Percentiles rank a stretch among this genome's conserved stretches.
Evolutionary conservation across 1,140 invertebrate species (phyloP).

Genomic region (Drosophila navojoa): DNA sequence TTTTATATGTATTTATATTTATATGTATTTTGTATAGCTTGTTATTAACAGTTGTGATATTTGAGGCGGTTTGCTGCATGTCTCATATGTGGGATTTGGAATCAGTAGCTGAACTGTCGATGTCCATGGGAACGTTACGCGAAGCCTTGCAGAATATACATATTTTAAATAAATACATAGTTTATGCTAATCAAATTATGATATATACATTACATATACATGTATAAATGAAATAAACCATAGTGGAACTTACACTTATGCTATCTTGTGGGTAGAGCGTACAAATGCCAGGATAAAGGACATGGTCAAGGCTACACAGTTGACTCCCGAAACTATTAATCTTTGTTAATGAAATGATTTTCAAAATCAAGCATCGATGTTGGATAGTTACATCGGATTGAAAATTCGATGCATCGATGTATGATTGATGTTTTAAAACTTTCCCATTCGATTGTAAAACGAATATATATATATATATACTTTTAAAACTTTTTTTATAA

Average conservation of each 20-base stretch:
- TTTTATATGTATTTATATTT: conserved; percentile 14
- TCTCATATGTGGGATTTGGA: conserved; percentile 10
- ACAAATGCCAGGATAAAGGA: too few species aligned
- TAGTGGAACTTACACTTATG: background rate
- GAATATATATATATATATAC: too few species aligned
- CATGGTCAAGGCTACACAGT: too few species aligned
- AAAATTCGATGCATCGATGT: too few species aligned
- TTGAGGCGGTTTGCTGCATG: conserved; percentile 50
- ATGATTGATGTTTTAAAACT: too few species aligned
- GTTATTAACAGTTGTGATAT: conserved; percentile 78
- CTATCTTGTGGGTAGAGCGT: too few species aligned
- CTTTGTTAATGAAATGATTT: too few species aligned
- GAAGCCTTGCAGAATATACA: conserved; percentile 32
- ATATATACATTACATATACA: conserved; percentile 30
- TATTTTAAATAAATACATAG: conserved; percentile 19
- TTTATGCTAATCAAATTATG: conserved; percentile 21
- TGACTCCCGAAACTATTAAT: too few species aligned
- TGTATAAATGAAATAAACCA: background rate
- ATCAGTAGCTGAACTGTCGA: conserved; percentile 11
- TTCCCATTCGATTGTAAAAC: too few species aligned
- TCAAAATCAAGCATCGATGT: too few species aligned
- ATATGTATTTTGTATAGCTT: conserved; percentile 38
- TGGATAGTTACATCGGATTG: too few species aligned
- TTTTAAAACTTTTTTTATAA: too few species aligned
- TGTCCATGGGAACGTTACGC: conserved; percentile 18